Evolutionary conservation across 2,888 invertebrate species (phyloP), one percentile per base, ranked within the genome.

Genomic region (Pristionchus exspectatus): DNA sequence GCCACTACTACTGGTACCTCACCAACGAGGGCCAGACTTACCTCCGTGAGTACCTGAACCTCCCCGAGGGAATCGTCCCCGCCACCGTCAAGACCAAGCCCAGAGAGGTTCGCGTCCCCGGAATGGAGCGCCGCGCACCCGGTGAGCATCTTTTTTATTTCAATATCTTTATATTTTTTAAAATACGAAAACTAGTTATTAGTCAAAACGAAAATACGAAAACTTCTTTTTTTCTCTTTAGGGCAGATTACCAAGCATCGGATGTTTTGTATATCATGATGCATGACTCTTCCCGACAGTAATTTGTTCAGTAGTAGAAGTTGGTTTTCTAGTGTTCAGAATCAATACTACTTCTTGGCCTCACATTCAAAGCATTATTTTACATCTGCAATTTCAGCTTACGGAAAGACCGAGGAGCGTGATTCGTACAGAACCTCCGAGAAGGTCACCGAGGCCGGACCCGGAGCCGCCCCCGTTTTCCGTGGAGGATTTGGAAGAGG

Each of bases 1-100:
- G 99, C 95, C 99, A 99, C 96, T 99, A 97, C 95, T 99, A 99
- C 96, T 99, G 99, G 98, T 98, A 98, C 96, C 96, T 99, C 93
- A 99, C 98, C 92, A 99, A 99, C 95, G 98, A 98, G 95, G 99
- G 99, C 93, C 99, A 99, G 95, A 97, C 98, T 95, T 99, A 98
- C 96, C 96, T 99, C 93, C 96, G 99, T 93, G 97, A 97, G 95
- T 98, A 97, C 96, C 96, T 99, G 92, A 98, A 99, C 95, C 96
- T 99, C 95, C 99, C 99, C 16, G 97, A 98, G 92, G 99, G 99
- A 97, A 99, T 99, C 96, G 98, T 99, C 63, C 99, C 99, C 69
- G 97, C 98, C 2, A 99, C 99, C 0, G 96, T 99, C 92, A 99
- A 98, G 96, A 97, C 98, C 92, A 98, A 98, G 93, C 97, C 97